Conservation (phyloP, 1,140 invertebrate genomes). For the Panagrolaimus sp. region DNA sequence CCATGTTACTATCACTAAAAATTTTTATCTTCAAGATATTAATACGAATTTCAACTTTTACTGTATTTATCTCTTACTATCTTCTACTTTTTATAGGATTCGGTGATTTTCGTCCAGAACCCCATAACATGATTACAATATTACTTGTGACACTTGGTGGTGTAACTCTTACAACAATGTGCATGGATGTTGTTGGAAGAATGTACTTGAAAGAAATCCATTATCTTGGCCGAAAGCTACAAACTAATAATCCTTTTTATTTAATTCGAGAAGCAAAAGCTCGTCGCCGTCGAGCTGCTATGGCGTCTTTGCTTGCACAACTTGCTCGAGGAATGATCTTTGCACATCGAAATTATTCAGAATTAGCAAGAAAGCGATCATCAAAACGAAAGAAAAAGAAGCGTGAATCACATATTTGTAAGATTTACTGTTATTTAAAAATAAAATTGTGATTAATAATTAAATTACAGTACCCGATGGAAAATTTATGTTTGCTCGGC, state of each 20-base stretch:
- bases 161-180: slow-evolving; percentile 57
- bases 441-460: slow-evolving; percentile 4
- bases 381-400: slow-evolving; percentile 29
- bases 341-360: slow-evolving; percentile 52
- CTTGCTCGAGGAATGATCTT: slow-evolving; percentile 57
- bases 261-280: slow-evolving; percentile 55
- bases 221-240: slow-evolving; percentile 53
- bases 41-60: no score
- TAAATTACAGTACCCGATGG: slow-evolving; percentile 56
- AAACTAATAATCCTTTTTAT: slow-evolving; percentile 57
- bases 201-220: slow-evolving; percentile 58
- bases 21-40: no score
- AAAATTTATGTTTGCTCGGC: slow-evolving; percentile 56
- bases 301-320: slow-evolving; percentile 54
- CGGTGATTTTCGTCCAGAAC: slow-evolving; percentile 50
- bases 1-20: no score
- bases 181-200: slow-evolving; percentile 56
- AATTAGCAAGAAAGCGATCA: slow-evolving; percentile 45
- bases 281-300: slow-evolving; percentile 46
- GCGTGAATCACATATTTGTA: slow-evolving; percentile 22
- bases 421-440: slow-evolving; percentile 31
- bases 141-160: slow-evolving; percentile 42
- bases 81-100: slow-evolving; percentile 36
- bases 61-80: not conserved
- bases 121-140: slow-evolving; percentile 44